Base-by-base conservation (phyloP, 1,140 invertebrate species). In the Lanistes nyassanus region DNA sequence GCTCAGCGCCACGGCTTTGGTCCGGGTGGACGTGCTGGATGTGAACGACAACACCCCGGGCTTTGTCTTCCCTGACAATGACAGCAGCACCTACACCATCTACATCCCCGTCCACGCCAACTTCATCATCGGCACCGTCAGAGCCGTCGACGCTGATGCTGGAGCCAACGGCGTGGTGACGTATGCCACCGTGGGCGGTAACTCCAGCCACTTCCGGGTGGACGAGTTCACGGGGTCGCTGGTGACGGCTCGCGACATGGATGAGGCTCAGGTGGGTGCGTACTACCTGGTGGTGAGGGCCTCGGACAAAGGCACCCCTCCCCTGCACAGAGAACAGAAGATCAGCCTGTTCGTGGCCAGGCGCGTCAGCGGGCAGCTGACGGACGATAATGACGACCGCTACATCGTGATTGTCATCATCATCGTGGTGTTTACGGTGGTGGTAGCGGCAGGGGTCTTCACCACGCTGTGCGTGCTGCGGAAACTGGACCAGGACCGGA, bases 1-100 rank as follows among this genome's bases (percentile, higher is more conserved):
- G 0, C 94, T 96, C 83, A 95, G 94, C 7, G 95, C 96, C 4
- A 95, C 95, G 0, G 95, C 95, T 3, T 95, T 94, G 0, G 93
- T 98, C 37, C 91, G 92, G 77, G 88, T 98, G 3, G 92, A 90
- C 70, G 91, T 98, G 16, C 89, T 94, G 42, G 97, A 98, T 90
- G 92, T 95, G 0, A 98, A 98, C 88, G 86, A 88, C 72, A 82
- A 88, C 67, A 74, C 78, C 56, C 86, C 86, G 16, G 53, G 64
- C 23, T 84, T 84, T 47, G 74, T 77, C 9, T 84, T 83, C 71
- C 82, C 97, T 16, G 81, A 84, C 47, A 51, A 34, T n/a, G 37
- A 67, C 51, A 39, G 39, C 42, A 81, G 76, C 66, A 72, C 75
- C 19, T 36, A 72, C 1, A 53, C 21, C 39, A 47, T 79, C 19